Percentiles rank a stretch among this genome's conserved stretches.
Conservation (phyloP, 1,140 invertebrate genomes). For the Brachionus sp. region DNA sequence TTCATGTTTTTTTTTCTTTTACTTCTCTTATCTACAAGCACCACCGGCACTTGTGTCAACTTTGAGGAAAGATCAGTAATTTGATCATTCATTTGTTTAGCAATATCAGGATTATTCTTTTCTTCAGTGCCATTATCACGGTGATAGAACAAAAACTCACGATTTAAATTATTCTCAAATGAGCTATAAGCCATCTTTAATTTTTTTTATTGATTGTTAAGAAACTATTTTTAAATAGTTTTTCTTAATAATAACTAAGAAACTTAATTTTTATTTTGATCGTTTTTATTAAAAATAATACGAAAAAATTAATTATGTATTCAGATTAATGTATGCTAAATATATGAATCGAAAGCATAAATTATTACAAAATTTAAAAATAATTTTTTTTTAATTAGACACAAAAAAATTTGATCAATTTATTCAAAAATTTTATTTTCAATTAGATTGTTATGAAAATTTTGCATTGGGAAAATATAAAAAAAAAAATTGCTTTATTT, state of each 20-base stretch:
- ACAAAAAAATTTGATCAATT: neutral
- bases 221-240: neutral
- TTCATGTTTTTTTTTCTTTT: neutral
- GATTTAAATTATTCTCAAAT: constrained; percentile 3
- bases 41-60: neutral
- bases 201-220: neutral
- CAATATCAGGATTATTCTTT: neutral
- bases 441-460: too few species aligned
- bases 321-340: neutral
- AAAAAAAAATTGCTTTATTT: too few species aligned
- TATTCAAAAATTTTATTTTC: too few species aligned
- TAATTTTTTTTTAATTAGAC: neutral
- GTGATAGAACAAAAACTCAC: constrained; percentile 28
- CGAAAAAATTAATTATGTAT: constrained; percentile 14
- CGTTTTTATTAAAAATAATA: neutral
- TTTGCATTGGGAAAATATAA: too few species aligned
- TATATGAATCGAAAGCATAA: neutral
- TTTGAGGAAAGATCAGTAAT: neutral
- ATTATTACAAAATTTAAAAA: neutral
- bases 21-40: neutral
- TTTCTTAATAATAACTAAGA: neutral
- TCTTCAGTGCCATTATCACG: neutral
- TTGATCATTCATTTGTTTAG: neutral
- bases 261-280: neutral
- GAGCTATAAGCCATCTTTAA: neutral